phyloP scores from a whole-genome alignment of 2,797 vertebrate genomes.

The Chaunax sp. region DNA sequence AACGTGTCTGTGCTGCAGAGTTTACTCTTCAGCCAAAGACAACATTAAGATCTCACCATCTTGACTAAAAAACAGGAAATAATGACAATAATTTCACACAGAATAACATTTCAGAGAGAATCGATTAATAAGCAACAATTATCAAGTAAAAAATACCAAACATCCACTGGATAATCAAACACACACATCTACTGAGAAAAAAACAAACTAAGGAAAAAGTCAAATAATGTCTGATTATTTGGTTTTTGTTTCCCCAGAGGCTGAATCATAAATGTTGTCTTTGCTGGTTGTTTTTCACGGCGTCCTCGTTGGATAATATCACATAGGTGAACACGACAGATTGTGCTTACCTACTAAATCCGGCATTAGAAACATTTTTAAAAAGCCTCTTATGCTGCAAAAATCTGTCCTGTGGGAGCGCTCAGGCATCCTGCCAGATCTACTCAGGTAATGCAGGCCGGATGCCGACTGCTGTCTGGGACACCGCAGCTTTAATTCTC shows the following conservation, averaged over 20 bases:
- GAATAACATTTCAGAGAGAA: too few relatives aligned
- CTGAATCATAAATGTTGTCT: too few relatives aligned
- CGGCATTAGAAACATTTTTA: slow-evolving; percentile 78
- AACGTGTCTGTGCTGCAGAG: background rate
- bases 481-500: slow-evolving; percentile 70
- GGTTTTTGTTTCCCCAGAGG: too few relatives aligned
- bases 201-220: background rate
- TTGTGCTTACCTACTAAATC: slow-evolving; percentile 85
- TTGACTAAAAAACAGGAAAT: too few relatives aligned
- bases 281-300: background rate
- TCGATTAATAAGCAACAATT: too few relatives aligned
- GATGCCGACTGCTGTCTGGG: slow-evolving; percentile 71
- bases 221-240: too few relatives aligned
- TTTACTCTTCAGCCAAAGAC: too few relatives aligned
- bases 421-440: slow-evolving; percentile 79
- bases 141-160: too few relatives aligned
- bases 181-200: background rate
- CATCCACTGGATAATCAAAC: background rate
- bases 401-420: slow-evolving; percentile 76
- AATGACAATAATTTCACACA: too few relatives aligned
- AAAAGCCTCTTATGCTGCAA: slow-evolving; percentile 83
- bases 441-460: slow-evolving; percentile 81
- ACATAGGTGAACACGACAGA: slow-evolving; percentile 80
- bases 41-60: too few relatives aligned
- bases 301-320: slow-evolving; percentile 69